Evolutionary conservation across 2,113 vertebrate species (phyloP).

Genomic region (Cyanocitta stelleri): DNA sequence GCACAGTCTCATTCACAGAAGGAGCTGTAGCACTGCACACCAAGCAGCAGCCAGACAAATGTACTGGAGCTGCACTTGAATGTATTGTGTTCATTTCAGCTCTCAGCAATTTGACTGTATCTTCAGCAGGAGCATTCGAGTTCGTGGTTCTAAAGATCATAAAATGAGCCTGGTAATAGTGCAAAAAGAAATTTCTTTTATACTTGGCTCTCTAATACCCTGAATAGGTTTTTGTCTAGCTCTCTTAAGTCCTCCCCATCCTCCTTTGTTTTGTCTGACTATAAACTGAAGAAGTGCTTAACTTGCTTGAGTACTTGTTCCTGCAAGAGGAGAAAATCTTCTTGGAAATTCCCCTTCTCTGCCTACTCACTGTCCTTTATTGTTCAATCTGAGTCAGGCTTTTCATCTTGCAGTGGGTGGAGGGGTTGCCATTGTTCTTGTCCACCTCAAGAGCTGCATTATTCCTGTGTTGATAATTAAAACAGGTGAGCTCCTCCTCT

Average conservation of each 20-base stretch:
- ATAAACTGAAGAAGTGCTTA: slow-evolving; percentile 18
- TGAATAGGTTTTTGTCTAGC: not conserved
- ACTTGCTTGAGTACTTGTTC: slow-evolving; percentile 8
- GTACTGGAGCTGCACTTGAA: not conserved
- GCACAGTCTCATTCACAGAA: not conserved
- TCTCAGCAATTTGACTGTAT: not conserved
- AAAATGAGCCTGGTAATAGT: not conserved
- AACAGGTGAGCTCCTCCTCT: not conserved
- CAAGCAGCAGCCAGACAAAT: not conserved
- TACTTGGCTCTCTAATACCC: not conserved
- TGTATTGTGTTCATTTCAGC: not conserved
- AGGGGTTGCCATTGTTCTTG: not conserved
- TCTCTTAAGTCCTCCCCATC: not conserved
- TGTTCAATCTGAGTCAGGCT: not conserved
- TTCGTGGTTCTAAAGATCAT: not conserved
- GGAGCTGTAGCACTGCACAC: rapidly evolving
- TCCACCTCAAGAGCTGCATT: not conserved
- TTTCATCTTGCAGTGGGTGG: not conserved
- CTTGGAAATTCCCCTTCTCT: slow-evolving; percentile 7
- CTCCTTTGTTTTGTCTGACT: slow-evolving; percentile 32
- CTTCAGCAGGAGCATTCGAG: not conserved
- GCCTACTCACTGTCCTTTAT: not conserved
- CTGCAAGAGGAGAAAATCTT: not conserved
- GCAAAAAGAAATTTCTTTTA: not conserved
- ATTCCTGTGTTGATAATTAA: not conserved